phyloP scores from a whole-genome alignment of 2,113 vertebrate genomes.

The Diadophis punctatus region DNA sequence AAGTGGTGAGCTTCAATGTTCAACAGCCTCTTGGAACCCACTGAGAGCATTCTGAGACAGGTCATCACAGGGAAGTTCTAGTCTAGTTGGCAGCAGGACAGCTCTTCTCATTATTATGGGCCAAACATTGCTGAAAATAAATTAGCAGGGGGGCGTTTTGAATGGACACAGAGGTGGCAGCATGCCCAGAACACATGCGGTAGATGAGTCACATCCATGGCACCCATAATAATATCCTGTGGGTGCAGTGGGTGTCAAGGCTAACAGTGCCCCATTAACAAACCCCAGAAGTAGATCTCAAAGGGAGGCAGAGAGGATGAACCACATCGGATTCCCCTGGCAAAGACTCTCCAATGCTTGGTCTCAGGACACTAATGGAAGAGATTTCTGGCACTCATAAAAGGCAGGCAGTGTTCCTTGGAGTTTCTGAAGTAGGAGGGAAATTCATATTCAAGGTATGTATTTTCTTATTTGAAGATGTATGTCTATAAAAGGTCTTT shows the following conservation, averaged over 20 bases:
- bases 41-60: not conserved
- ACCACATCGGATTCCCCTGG: not conserved
- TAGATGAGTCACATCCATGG: slow-evolving; percentile 5
- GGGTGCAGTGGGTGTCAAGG: not conserved
- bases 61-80: not conserved
- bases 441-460: not conserved
- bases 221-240: not conserved
- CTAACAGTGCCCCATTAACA: not conserved
- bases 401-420: not conserved
- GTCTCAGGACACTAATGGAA: not conserved
- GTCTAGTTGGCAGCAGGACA: not conserved
- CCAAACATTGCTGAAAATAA: not conserved
- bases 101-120: not conserved
- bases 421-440: not conserved
- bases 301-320: not conserved
- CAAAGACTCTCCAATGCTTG: not conserved
- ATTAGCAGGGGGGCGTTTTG: not conserved
- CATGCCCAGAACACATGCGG: not conserved
- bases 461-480: not conserved
- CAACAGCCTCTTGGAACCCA: not conserved
- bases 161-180: not conserved
- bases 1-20: not conserved
- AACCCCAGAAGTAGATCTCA: not conserved
- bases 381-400: not conserved
- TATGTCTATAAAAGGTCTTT: not conserved